phyloP scores from a whole-genome alignment of 2,888 invertebrate species.

The Neoascia interrupta region DNA sequence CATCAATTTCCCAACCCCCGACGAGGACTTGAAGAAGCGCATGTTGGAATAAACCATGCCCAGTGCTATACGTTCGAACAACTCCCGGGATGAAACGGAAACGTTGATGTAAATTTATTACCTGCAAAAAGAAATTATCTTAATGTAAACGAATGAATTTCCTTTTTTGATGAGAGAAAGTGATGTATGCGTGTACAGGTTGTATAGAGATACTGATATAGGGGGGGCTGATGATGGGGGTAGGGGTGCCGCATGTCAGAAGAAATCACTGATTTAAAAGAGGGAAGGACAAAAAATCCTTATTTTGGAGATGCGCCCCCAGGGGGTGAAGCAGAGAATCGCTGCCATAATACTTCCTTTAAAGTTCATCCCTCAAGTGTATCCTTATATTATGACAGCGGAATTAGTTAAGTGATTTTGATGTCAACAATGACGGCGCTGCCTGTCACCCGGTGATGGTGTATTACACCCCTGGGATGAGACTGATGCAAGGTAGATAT shows the following conservation, averaged over 20 bases:
- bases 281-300: no score
- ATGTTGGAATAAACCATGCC: slow-evolving; percentile 28
- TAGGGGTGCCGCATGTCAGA: no score
- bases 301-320: neutral
- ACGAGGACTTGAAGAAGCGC: slow-evolving; percentile 1
- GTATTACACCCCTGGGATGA: slow-evolving; percentile 29
- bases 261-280: neutral
- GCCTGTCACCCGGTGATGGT: slow-evolving; percentile 20
- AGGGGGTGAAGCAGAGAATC: neutral
- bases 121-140: slow-evolving; percentile 68
- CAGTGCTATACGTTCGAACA: neutral
- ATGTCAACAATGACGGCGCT: slow-evolving; percentile 29
- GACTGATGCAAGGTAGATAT: no score
- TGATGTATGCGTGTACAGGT: slow-evolving; percentile 41
- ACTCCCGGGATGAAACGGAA: slow-evolving; percentile 49
- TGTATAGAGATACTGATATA: no score
- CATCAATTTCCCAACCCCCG: slow-evolving; percentile 52
- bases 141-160: slow-evolving; percentile 68
- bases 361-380: slow-evolving; percentile 28
- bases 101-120: slow-evolving; percentile 69
- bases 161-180: slow-evolving; percentile 51
- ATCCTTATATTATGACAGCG: slow-evolving; percentile 23
- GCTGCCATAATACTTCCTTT: slow-evolving; percentile 16
- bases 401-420: slow-evolving; percentile 56
- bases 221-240: neutral